Evolutionary conservation across 1,140 invertebrate genomes (phyloP), one percentile per base, ranked within the genome.

Genomic region (Euura lappo): DNA sequence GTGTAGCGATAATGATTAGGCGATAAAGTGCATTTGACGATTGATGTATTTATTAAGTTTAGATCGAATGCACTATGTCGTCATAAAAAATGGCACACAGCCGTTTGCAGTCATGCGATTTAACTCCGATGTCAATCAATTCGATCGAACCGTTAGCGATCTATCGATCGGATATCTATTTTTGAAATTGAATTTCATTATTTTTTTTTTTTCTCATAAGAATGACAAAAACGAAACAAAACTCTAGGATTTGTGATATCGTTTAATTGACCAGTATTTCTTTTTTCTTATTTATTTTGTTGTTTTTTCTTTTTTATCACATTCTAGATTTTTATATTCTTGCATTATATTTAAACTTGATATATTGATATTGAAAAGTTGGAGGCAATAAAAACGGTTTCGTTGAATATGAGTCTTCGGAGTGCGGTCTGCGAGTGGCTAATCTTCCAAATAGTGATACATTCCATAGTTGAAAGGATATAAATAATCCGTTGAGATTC

Each of bases 361-460:
- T 28, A 28, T 28, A 28, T 28, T 28, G 28, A 28, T 28, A 28
- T 28, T 28, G 28, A 28, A 28, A 28, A 28, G 28, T 28, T 28
- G 28, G 28, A 28, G 28, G 28, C 28, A 28, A 28, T 28, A 28
- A 28, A 64, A 11, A 68, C 66, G 8, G 66, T 68, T 68, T 7
- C 28, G 28, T 1, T 8, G 8, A 28, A 44, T 8, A 13, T 28
- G 66, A 60, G 51, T 42, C 28, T 28, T 28, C 28, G 28, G 66
- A 68, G 66, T 13, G 3, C 11, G 44, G 4, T 47, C 69, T 45
- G 69, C 45, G 77, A 75, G 77, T 75, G 76, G 81, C 72, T 81
- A 85, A 84, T 85, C 84, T 87, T 86, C 85, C 85, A 83, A 83
- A 83, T 86, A 86, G 79, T 80, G 79, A 86, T 86, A 85, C 86